Percentiles rank a stretch among this genome's conserved stretches.
Evolutionary conservation across 2,888 invertebrate genomes (phyloP).

Genomic region (Gandaritis pyraliata): DNA sequence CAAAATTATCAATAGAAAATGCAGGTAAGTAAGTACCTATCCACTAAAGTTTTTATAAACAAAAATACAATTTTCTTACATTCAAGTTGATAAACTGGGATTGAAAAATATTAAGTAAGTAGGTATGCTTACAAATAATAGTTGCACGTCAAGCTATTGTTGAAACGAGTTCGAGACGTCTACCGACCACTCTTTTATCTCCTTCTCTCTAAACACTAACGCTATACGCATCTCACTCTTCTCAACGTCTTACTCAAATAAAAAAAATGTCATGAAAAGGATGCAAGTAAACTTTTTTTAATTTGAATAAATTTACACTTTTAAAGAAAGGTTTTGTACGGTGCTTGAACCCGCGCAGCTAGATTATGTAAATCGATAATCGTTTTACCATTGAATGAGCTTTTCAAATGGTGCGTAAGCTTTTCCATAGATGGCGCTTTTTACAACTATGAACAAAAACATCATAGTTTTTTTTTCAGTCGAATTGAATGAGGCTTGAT

Average conservation of each 20-base stretch:
- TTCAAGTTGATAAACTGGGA: too few species aligned
- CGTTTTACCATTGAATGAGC: slow-evolving; percentile 17
- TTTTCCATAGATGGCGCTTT: slow-evolving; percentile 13
- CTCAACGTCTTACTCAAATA: slow-evolving; percentile 23
- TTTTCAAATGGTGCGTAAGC: slow-evolving; percentile 14
- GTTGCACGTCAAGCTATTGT: slow-evolving; percentile 46
- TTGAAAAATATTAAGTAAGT: too few species aligned
- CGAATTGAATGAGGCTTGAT: too few species aligned
- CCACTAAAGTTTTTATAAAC: too few species aligned
- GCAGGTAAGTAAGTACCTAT: too few species aligned
- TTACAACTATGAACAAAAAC: too few species aligned
- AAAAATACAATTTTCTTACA: too few species aligned
- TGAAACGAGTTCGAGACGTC: slow-evolving; percentile 57
- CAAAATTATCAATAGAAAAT: too few species aligned
- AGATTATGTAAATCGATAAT: slow-evolving; percentile 44
- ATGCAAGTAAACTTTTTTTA: slow-evolving; percentile 67
- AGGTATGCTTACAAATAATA: background rate
- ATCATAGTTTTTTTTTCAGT: too few species aligned
- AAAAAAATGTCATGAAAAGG: slow-evolving; percentile 58
- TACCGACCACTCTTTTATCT: slow-evolving; percentile 40
- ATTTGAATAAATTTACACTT: slow-evolving; percentile 83
- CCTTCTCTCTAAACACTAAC: slow-evolving; percentile 35
- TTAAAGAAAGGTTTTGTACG: slow-evolving; percentile 67
- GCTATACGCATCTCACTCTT: slow-evolving; percentile 44
- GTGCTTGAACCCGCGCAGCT: slow-evolving; percentile 62